phyloP scores from a whole-genome alignment of 2,113 vertebrate species.

The Danionella cerebrum region DNA sequence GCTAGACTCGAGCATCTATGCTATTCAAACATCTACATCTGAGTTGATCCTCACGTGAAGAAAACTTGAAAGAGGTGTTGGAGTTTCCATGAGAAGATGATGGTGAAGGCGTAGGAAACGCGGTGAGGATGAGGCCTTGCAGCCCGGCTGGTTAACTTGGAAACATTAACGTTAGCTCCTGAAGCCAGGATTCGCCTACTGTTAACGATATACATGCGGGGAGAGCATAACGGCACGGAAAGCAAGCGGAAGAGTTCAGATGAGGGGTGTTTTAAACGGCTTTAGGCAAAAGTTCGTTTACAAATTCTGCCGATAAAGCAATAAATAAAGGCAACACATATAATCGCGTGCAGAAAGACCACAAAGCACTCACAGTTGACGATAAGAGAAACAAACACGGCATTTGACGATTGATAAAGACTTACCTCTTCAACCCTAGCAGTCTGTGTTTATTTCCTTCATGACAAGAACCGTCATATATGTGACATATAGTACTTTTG shows the following conservation, averaged over 20 bases:
- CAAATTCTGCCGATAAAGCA: not conserved
- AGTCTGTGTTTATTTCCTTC: slow-evolving; percentile 68
- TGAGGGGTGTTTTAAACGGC: not conserved
- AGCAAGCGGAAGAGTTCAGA: not conserved
- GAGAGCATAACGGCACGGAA: slow-evolving; percentile 16
- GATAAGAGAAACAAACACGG: slow-evolving; percentile 5
- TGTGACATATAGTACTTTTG: slow-evolving; percentile 39
- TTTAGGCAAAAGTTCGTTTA: not conserved
- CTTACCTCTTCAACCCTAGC: slow-evolving; percentile 67
- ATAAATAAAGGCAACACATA: not conserved
- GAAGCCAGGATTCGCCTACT: not conserved
- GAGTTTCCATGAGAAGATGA: not conserved
- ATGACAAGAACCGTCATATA: slow-evolving; percentile 58
- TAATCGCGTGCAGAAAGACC: slow-evolving; percentile 21
- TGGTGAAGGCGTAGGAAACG: not conserved
- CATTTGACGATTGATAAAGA: not conserved
- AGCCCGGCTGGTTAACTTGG: slow-evolving; percentile 17
- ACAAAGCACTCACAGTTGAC: slow-evolving; percentile 3
- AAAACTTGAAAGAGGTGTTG: not conserved
- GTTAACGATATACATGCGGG: slow-evolving; percentile 18
- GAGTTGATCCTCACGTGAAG: no score
- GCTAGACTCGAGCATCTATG: not conserved
- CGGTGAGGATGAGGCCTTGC: slow-evolving; percentile 16
- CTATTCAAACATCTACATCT: not conserved
- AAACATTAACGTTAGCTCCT: slow-evolving; percentile 15